Evolutionary conservation across 2,888 invertebrate species (phyloP), one percentile per base, ranked within the genome.

Genomic region (Cheilosia pagana): DNA sequence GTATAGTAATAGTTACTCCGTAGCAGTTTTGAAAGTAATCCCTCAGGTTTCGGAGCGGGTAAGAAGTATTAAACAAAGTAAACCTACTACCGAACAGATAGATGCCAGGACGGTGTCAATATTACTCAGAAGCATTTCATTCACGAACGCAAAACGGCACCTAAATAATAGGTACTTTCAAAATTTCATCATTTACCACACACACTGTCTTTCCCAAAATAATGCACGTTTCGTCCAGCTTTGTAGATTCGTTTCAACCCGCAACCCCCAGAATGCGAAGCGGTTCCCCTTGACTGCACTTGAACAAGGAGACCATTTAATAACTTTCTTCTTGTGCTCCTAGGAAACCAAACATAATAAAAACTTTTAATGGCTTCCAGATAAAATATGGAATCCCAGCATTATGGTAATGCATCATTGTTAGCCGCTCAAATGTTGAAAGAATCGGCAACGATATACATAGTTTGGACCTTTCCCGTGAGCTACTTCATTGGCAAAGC

Each of bases 331-430:
- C 39, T 62, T 25, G 31, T 35, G 31, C 43, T 21, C 25, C 25
- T 41, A 3, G 39, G 3, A 50, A 23, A 50, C 10, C 12, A 50
- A 12, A 50, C 12, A 50, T 8, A 23, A 45, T 31, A 35, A 67
- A 52, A 60, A 68, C 7, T n/a, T 65, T 65, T 65, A 65, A 65
- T 65, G 65, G 65, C 70, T 85, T 62, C 65, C 48, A 63, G 81
- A 81, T 81, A 81, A 85, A 85, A 76, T 85, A 85, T 85, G 75
- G 70, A 85, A 75, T 85, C 79, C 55, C 70, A 67, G 35, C 53
- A 71, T 81, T 71, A 85, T 81, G 79, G 75, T 85, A 85, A 85
- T 85, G 71, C 60, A 85, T 85, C 85, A 85, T 85, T 81, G 79
- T 75, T 75, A 65, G 41, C 65, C 59, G 21, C 52, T 62, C 16